Percentiles rank a stretch among this genome's conserved stretches.
phyloP scores from a whole-genome alignment of 2,888 invertebrate species.

The Andrena camellia region DNA sequence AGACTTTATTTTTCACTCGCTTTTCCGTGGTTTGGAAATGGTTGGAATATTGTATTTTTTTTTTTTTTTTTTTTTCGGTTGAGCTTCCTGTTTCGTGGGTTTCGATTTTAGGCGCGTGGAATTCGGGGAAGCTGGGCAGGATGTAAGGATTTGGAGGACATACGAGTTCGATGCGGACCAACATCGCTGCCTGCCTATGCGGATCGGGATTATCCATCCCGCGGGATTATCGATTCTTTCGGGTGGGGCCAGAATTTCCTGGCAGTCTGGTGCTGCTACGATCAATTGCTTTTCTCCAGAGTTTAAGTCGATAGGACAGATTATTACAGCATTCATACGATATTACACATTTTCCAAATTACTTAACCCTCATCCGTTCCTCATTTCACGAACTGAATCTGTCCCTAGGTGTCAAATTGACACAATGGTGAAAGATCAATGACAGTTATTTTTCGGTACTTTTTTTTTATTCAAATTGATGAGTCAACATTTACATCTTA shows the following conservation, averaged over 20 bases:
- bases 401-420: too few relatives aligned
- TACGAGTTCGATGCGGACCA: slow-evolving; percentile 27
- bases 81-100: not conserved
- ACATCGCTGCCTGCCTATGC: slow-evolving; percentile 50
- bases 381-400: too few relatives aligned
- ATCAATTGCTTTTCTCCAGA: slow-evolving; percentile 10
- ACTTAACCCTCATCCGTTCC: too few relatives aligned
- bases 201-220: slow-evolving; percentile 73
- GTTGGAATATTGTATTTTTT: too few relatives aligned
- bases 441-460: too few relatives aligned
- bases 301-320: not conserved
- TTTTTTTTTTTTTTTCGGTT: not conserved
- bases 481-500: too few relatives aligned
- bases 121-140: not conserved
- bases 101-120: not conserved
- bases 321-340: not conserved
- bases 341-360: too few relatives aligned
- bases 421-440: too few relatives aligned
- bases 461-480: too few relatives aligned
- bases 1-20: too few relatives aligned
- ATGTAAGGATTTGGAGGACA: slow-evolving; percentile 22
- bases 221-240: slow-evolving; percentile 50
- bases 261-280: slow-evolving; percentile 19
- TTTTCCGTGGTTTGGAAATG: too few relatives aligned
- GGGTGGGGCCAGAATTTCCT: slow-evolving; percentile 25